phyloP scores from a whole-genome alignment of 1,140 invertebrate genomes.

The Zaprionus tsacasi region DNA sequence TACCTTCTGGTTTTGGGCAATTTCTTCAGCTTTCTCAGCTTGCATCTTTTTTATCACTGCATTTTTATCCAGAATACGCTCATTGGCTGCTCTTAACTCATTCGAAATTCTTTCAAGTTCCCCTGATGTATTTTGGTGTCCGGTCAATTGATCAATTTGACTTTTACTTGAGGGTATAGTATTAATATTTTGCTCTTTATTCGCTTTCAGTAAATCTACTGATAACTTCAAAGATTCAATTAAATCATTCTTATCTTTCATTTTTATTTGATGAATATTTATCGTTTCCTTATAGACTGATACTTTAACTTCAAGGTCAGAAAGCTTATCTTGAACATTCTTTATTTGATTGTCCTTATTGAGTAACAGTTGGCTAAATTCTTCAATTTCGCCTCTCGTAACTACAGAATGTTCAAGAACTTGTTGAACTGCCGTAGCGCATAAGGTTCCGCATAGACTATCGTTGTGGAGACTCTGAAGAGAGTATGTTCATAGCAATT shows the following conservation, averaged over 20 bases:
- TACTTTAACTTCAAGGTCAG: conserved; percentile 15
- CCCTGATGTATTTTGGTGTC: neutral
- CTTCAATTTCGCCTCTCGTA: neutral
- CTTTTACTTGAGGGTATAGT: neutral
- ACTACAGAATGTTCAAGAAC: neutral
- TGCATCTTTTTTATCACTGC: neutral
- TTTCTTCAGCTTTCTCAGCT: neutral
- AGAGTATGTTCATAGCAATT: neutral
- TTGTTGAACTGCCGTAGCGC: neutral
- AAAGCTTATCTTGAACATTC: conserved; percentile 3
- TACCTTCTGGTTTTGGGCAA: neutral
- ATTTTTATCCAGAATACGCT: neutral
- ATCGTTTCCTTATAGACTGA: conserved; percentile 4
- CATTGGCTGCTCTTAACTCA: neutral
- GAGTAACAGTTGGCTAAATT: neutral
- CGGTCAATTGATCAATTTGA: neutral
- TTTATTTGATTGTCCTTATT: conserved; percentile 3
- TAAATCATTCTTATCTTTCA: neutral
- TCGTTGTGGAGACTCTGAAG: neutral
- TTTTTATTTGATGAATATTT: neutral
- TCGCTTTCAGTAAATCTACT: neutral
- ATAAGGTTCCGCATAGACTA: neutral
- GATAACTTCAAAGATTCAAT: neutral
- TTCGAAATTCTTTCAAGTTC: neutral
- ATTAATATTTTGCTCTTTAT: neutral